phyloP scores from a whole-genome alignment of 2,888 invertebrate genomes.

The Meteorus cinctellus region DNA sequence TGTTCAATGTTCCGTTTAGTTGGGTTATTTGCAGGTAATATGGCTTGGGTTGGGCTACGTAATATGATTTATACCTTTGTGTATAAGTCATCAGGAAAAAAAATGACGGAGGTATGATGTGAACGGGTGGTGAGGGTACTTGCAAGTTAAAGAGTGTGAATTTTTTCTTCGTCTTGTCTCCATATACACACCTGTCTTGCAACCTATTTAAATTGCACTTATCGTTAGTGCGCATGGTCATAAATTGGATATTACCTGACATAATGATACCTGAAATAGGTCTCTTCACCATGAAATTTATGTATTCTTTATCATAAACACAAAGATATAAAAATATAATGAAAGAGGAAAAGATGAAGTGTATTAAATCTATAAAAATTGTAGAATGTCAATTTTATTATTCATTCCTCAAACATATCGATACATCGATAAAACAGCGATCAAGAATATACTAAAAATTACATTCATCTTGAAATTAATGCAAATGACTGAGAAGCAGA shows the following conservation, averaged over 20 bases:
- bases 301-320: constrained; percentile 1
- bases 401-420: neutral
- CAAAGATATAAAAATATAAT: neutral
- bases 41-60: constrained; percentile 37
- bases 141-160: constrained; percentile 8
- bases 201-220: constrained; percentile 55
- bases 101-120: neutral
- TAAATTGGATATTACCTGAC: constrained; percentile 58
- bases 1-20: constrained; percentile 21
- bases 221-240: constrained; percentile 50
- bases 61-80: constrained; percentile 47
- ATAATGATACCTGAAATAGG: constrained; percentile 53
- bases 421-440: neutral
- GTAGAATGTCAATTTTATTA: neutral
- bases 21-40: constrained; percentile 43
- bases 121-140: neutral
- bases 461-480: no score
- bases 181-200: constrained; percentile 37
- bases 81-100: constrained; percentile 2
- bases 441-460: no score
- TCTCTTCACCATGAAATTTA: constrained; percentile 39
- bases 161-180: constrained; percentile 14
- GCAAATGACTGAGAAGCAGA: no score
- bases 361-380: neutral
- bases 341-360: neutral